Evolutionary conservation across 1,140 invertebrate species (phyloP).

Genomic region (Cyclargus thomasi): DNA sequence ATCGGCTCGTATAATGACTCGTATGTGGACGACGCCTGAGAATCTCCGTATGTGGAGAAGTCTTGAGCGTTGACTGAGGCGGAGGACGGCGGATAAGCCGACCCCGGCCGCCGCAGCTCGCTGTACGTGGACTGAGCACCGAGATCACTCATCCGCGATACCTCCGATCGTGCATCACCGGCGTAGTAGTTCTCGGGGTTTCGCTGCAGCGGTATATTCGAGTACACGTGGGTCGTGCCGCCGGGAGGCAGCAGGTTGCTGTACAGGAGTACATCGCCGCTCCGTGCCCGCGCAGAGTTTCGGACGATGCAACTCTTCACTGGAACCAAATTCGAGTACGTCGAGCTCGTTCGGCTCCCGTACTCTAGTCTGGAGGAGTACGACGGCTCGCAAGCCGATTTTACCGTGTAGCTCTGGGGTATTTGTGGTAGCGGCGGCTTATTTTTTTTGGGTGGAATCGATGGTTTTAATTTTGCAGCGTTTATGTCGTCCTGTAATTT

Average conservation of each 20-base stretch:
- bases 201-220: slow-evolving; percentile 65
- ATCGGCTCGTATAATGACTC: slow-evolving; percentile 95
- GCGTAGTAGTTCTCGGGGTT: slow-evolving; percentile 65
- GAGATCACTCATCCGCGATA: slow-evolving; percentile 61
- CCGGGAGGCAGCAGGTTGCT: slow-evolving; percentile 74
- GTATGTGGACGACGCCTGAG: slow-evolving; percentile 84
- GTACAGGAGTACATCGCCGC: slow-evolving; percentile 74
- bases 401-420: slow-evolving; percentile 69
- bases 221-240: slow-evolving; percentile 71
- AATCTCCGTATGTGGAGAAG: slow-evolving; percentile 80
- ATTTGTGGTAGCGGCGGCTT: slow-evolving; percentile 72
- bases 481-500: slow-evolving; percentile 74
- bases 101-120: slow-evolving; percentile 80
- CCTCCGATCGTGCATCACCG: slow-evolving; percentile 60
- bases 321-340: slow-evolving; percentile 69
- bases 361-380: slow-evolving; percentile 67
- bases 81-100: slow-evolving; percentile 65
- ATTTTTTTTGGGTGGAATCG: slow-evolving; percentile 67
- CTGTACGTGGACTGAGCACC: slow-evolving; percentile 85
- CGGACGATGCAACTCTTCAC: slow-evolving; percentile 73
- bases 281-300: slow-evolving; percentile 60
- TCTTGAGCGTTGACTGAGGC: slow-evolving; percentile 72
- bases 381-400: slow-evolving; percentile 68
- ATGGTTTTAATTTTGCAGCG: slow-evolving; percentile 59
- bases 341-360: slow-evolving; percentile 60